Conservation (phyloP, 2,888 invertebrate species). For the Zaprionus lineosus region DNA sequence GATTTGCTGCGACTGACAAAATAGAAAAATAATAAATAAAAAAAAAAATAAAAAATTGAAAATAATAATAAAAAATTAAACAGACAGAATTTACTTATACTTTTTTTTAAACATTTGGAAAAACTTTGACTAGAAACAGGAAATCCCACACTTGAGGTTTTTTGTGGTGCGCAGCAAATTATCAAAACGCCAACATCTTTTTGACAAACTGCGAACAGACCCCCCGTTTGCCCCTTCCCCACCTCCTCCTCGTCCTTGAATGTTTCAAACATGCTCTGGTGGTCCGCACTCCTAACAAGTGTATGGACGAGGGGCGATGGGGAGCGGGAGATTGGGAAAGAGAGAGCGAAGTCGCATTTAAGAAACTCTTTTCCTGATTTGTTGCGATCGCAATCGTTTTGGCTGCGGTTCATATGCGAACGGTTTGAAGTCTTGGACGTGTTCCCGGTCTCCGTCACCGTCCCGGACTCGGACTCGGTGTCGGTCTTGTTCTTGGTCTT, state of each 20-base stretch:
- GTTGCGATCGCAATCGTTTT: slow-evolving; percentile 72
- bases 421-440: too few relatives aligned
- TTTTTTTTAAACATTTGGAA: slow-evolving; percentile 33
- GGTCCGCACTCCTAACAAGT: slow-evolving; percentile 61
- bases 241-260: slow-evolving; percentile 4
- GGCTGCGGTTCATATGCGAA: slow-evolving; percentile 39
- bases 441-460: too few relatives aligned
- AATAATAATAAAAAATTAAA: slow-evolving; percentile 28
- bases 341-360: background rate
- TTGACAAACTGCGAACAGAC: slow-evolving; percentile 71
- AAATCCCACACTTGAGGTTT: slow-evolving; percentile 67
- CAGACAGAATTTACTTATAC: too few relatives aligned
- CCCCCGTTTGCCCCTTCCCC: slow-evolving; percentile 4
- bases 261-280: slow-evolving; percentile 48
- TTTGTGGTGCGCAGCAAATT: slow-evolving; percentile 65
- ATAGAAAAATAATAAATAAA: slow-evolving; percentile 16
- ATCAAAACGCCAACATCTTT: slow-evolving; percentile 77
- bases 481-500: too few relatives aligned
- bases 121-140: slow-evolving; percentile 62
- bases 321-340: too few relatives aligned
- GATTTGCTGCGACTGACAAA: slow-evolving; percentile 54
- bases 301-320: too few relatives aligned
- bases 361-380: slow-evolving; percentile 53
- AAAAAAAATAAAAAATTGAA: slow-evolving; percentile 20
- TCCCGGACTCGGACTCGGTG: too few relatives aligned